Conservation (phyloP, 2,113 vertebrate genomes). For the Chloebia gouldiae region DNA sequence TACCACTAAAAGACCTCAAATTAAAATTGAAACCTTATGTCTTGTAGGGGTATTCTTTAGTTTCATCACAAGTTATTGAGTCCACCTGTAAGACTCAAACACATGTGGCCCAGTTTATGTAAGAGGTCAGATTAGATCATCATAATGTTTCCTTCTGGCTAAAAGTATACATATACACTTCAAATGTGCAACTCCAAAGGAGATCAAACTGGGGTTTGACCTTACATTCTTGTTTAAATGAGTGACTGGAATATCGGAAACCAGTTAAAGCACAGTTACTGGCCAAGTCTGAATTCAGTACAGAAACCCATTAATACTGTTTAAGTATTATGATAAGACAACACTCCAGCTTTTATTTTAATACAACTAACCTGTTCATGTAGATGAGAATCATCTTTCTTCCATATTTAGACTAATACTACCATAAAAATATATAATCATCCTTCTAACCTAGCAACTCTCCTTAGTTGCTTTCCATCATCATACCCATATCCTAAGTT, state of each 20-base stretch:
- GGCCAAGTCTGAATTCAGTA: not conserved
- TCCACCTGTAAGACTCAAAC: slow-evolving; percentile 9
- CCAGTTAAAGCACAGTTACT: not conserved
- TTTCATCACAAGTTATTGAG: slow-evolving; percentile 29
- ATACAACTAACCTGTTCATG: not conserved
- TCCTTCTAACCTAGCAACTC: not conserved
- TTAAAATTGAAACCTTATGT: slow-evolving; percentile 1
- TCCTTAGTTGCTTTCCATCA: not conserved
- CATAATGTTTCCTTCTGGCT: not conserved
- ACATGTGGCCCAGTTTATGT: not conserved
- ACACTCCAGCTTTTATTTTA: not conserved
- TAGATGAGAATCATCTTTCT: not conserved
- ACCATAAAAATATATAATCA: not conserved
- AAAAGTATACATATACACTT: not conserved
- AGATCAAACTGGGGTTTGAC: not conserved
- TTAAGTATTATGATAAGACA: not conserved
- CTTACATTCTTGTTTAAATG: slow-evolving; percentile 4
- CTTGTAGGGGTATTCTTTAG: not conserved
- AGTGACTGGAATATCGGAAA: not conserved
- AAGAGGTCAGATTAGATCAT: not conserved
- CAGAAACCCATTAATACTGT: not conserved
- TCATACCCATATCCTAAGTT: not conserved
- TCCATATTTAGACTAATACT: not conserved
- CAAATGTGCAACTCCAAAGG: not conserved
- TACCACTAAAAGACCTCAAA: not conserved